Evolutionary conservation across 1,140 invertebrate genomes (phyloP), one percentile per base, ranked within the genome.

Genomic region (Choristoneura fumiferana): DNA sequence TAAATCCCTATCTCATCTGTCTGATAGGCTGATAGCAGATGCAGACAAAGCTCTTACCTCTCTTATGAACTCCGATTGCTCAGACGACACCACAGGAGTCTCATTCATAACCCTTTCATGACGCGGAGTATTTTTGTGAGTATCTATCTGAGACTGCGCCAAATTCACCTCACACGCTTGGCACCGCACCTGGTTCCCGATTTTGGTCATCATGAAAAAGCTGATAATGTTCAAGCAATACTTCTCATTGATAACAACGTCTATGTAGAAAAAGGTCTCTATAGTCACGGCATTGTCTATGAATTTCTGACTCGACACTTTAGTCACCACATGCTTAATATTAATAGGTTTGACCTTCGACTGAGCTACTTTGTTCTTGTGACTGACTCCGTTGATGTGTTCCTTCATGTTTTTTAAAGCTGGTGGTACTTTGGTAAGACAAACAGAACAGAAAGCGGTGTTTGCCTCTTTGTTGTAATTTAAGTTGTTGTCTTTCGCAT

Each of bases 21-120:
- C 37, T 39, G 8, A 33, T 34, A 34, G n/a, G n/a, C n/a, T n/a
- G n/a, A n/a, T n/a, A n/a, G n/a, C n/a, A n/a, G n/a, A n/a, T n/a
- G n/a, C n/a, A n/a, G n/a, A n/a, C n/a, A 57, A 52, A 57, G 6
- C 2, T 2, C 62, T 64, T 65, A 78, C 75, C 68, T 69, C 67
- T 62, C 75, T 68, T 4, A 78, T 59, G 45, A 76, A 73, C 57
- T 78, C 75, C 17, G 54, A 38, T 1, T 40, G n/a, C 15, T 52
- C 12, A 13, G 56, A 58, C 6, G 45, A 54, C 2, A 13, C 55
- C 3, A 75, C 57, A 12, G 40, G 40, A n/a, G 52, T 57, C 2
- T 36, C 18, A 0, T 38, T 8, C 13, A 69, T 65, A 4, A 39
- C 54, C 4, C 13, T n/a, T 10, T 5, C 6, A 10, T 71, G 66